These are phyloP conservation scores for Hepsetus odoe DNA, from an alignment of 2,113 vertebrate genomes.

Conservation along the genomic window DNA sequence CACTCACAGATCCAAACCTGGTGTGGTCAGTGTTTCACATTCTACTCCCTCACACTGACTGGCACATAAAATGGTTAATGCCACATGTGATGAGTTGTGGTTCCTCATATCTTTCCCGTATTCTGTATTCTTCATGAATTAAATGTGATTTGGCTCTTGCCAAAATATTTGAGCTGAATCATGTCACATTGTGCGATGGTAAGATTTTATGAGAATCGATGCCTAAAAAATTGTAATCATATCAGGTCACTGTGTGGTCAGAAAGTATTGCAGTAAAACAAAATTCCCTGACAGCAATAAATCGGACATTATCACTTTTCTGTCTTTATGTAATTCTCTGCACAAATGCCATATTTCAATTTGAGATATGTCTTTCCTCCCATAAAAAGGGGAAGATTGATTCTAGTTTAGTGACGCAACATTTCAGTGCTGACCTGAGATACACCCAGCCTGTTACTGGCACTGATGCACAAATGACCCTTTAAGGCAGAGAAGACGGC, in stretches of 20 bases:
- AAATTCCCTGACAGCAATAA: background rate
- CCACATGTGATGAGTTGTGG: too few relatives aligned
- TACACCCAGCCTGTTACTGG: conserved; percentile 15
- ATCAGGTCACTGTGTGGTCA: background rate
- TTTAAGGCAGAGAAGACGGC: conserved; percentile 3
- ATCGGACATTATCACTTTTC: background rate
- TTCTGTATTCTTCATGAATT: too few relatives aligned
- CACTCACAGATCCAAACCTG: too few relatives aligned
- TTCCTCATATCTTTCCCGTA: too few relatives aligned
- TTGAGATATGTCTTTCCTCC: background rate
- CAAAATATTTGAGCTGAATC: too few relatives aligned
- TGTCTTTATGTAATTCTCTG: background rate
- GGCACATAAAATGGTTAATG: too few relatives aligned
- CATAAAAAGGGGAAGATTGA: background rate
- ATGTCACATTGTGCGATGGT: too few relatives aligned
- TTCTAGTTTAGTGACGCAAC: background rate
- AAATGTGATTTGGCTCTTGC: too few relatives aligned
- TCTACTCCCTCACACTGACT: too few relatives aligned
- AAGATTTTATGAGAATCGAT: background rate
- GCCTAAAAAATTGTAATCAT: background rate
- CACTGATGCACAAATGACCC: conserved; percentile 22
- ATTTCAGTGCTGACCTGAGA: background rate
- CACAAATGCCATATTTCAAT: background rate
- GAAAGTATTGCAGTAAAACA: background rate
- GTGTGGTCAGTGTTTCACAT: too few relatives aligned